These are phyloP conservation scores for Erebia palarica DNA, from an alignment of 2,888 invertebrate genomes.

Conservation along the genomic window DNA sequence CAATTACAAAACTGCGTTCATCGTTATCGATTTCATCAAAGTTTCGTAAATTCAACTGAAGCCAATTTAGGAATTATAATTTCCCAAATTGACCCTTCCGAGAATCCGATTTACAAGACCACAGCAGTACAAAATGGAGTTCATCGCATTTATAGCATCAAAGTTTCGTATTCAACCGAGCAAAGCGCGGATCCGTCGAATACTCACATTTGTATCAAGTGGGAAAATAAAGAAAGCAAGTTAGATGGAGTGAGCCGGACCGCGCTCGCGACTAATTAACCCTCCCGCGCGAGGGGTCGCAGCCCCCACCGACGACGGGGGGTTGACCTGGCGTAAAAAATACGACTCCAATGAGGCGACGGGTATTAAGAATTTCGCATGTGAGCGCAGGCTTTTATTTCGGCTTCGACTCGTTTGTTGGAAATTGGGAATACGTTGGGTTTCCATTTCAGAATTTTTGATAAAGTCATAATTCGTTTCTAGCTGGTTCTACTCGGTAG, in stretches of 20 bases:
- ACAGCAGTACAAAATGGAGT: too few species aligned
- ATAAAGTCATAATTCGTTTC: constrained; percentile 3
- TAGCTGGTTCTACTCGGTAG: too few species aligned
- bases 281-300: constrained; percentile 54
- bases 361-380: constrained; percentile 60
- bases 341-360: constrained; percentile 67
- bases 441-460: background rate
- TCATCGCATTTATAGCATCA: background rate
- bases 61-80: too few species aligned
- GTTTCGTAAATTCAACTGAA: too few species aligned
- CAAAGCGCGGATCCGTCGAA: constrained; percentile 33
- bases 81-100: too few species aligned
- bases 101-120: too few species aligned
- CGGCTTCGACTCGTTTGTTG: constrained; percentile 2
- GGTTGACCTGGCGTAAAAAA: constrained; percentile 61
- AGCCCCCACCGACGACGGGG: constrained; percentile 47
- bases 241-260: constrained; percentile 78
- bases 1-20: too few species aligned
- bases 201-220: constrained; percentile 78
- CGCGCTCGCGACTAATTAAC: constrained; percentile 81
- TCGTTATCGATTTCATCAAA: too few species aligned
- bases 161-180: background rate
- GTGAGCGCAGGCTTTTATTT: constrained; percentile 26
- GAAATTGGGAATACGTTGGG: constrained; percentile 1
- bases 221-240: constrained; percentile 81